A percentile compares a stretch with the other conserved stretches of the same genome.
Conservation (phyloP, 2,888 invertebrate genomes). For the Epirrita christyi region DNA sequence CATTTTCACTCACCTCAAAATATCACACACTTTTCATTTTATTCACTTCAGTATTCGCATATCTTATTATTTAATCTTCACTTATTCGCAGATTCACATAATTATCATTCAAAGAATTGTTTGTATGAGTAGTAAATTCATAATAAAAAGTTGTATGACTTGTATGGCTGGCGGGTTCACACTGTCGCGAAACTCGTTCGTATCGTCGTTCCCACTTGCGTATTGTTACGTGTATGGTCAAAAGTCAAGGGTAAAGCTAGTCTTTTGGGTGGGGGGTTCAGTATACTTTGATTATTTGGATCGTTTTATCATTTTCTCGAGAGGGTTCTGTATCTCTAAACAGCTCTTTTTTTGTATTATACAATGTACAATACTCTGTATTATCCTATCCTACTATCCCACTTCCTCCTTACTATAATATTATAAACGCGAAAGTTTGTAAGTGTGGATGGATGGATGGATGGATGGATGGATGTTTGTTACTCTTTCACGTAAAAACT, state of each 20-base stretch:
- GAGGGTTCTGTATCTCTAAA: no score
- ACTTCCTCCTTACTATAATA: no score
- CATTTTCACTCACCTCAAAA: background rate
- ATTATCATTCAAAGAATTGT: background rate
- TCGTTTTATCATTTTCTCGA: no score
- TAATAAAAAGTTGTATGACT: conserved; percentile 7
- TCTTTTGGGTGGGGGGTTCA: conserved; percentile 5
- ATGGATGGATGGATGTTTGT: no score
- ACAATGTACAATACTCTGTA: no score
- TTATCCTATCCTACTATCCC: no score
- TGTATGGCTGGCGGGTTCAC: background rate
- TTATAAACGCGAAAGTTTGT: no score
- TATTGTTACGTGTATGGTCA: conserved; percentile 27
- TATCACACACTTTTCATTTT: background rate
- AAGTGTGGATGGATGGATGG: no score
- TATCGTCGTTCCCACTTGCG: conserved; percentile 5
- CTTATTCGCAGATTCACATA: no score
- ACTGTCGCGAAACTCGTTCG: conserved; percentile 13
- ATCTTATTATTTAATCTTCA: no score
- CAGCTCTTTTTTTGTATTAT: no score
- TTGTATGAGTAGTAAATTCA: background rate
- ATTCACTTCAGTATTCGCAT: background rate
- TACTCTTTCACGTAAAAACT: no score
- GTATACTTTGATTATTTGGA: conserved; percentile 1
- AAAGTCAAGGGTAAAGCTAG: conserved; percentile 19